Evolutionary conservation across 2,797 vertebrate species (phyloP), one percentile per base, ranked within the genome.

Genomic region (Emydoidea blandingii): DNA sequence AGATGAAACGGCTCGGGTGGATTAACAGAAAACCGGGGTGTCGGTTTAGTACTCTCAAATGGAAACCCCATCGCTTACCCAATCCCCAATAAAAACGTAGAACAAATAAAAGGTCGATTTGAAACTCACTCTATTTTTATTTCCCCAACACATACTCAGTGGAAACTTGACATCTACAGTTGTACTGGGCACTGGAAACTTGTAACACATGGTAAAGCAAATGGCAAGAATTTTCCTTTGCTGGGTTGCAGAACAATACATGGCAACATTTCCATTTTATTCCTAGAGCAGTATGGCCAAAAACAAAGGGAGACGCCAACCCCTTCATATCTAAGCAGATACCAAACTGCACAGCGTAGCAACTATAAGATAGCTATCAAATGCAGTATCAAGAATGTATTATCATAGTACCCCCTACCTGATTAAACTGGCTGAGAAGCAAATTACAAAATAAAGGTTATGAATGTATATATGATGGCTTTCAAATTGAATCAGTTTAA

Each of bases 391-490:
- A 59, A 83, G n/a, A 83, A 57, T 72, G 41, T 86, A 90, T 86
- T 86, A 93, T 72, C 41, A 52, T 68, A 83, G 15, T 57, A 56
- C 12, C 44, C 19, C 53, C 84, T 86, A 90, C 87, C 87, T 86
- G 72, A 86, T 83, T 82, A 57, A 68, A 79, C 56, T 37, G 83
- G 87, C 89, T 83, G 86, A 85, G 79, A 41, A 90, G 79, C 41
- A 90, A 83, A 93, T 93, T 86, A 93, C 79, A 89, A 86, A 78
- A 78, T 25, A 56, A 72, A 53, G 44, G 49, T 79, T 50, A 86
- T 47, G 34, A 78, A 86, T 68, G 59, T 49, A 44, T 52, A 37
- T 31, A 82, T 11, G 44, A 29, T 21, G n/a, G 57, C 74, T 79
- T 76, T 93, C 54, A 83, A 65, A 82, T 68, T 79, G 79, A 84